Evolutionary conservation across 1,140 invertebrate species (phyloP), one percentile per base, ranked within the genome.

Genomic region (Nymphalis io): DNA sequence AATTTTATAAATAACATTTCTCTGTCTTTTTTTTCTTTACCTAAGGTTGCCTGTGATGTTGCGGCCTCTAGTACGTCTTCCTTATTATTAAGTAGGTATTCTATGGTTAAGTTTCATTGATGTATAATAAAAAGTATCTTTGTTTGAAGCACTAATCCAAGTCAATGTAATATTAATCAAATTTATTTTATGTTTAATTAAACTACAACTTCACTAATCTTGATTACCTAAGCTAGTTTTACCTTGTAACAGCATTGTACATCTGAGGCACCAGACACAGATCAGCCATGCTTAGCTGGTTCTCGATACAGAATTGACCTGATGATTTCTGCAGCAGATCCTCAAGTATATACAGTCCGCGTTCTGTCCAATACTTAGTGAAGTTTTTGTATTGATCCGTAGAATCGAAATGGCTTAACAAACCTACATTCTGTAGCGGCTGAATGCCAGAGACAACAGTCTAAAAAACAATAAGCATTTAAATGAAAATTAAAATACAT

Each of bases 221-320:
- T 5, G 23, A 27, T 33, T 33, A 33, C n/a, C 2, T 1, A 61
- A 27, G 18, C 39, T 18, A 55, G 18, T 39, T 94, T 94, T 94
- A 88, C 88, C 86, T 88, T 2, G 64, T 73, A 73, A 95, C 92
- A 18, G 96, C 96, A 89, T 97, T 97, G 79, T 95, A 97, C 39
- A 98, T 94, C 93, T 99, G 98, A 46, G 98, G 98, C 12, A 99
- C 95, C 15, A 99, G 91, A 84, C 97, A 99, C 65, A 98, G 95
- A 89, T 99, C 98, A 27, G 98, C 98, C 87, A 99, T 92, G 0
- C 97, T 97, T 18, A 99, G 93, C 71, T 96, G 93, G 89, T 99
- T 96, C 8, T 98, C 98, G 6, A 99, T 95, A 84, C 97, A 98
- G 84, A 96, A 99, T 82, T 96, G 96, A n/a, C 98, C 98, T 57